A percentile compares a stretch with the other conserved stretches of the same genome.
Evolutionary conservation across 1,140 invertebrate genomes (phyloP).

Genomic region (Subanguina moxae): DNA sequence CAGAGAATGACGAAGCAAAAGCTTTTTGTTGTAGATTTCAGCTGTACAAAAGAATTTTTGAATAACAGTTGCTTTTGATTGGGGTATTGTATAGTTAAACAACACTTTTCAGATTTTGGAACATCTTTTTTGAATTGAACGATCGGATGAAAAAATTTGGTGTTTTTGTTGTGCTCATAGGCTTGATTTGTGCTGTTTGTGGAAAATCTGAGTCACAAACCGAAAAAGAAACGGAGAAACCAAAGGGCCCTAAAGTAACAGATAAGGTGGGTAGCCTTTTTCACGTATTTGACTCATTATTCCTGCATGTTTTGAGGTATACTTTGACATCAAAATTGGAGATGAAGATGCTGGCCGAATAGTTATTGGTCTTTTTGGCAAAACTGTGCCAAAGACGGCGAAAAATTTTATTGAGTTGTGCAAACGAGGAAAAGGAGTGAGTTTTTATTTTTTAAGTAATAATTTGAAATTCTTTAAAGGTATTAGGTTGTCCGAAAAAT

Average conservation of each 20-base stretch:
- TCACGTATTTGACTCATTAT: slow-evolving; percentile 2
- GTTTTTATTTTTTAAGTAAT: slow-evolving; percentile 15
- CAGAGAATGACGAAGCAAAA: neutral
- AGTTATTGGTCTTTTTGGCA: slow-evolving; percentile 87
- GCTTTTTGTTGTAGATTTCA: neutral
- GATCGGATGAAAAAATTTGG: neutral
- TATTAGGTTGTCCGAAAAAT: too few relatives aligned
- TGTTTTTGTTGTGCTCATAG: neutral
- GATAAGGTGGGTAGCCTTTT: slow-evolving; percentile 51
- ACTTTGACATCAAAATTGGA: slow-evolving; percentile 80
- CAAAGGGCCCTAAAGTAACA: slow-evolving; percentile 58
- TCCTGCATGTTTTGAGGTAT: slow-evolving; percentile 67
- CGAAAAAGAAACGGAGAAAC: slow-evolving; percentile 37
- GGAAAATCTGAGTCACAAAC: neutral
- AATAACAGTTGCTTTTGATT: too few relatives aligned
- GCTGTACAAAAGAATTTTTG: too few relatives aligned
- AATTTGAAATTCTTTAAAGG: too few relatives aligned
- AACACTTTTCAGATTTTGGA: too few relatives aligned
- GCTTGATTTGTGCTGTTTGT: neutral
- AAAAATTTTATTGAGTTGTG: slow-evolving; percentile 79
- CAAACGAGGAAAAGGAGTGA: slow-evolving; percentile 52
- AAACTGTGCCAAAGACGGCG: slow-evolving; percentile 82
- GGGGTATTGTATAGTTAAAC: too few relatives aligned
- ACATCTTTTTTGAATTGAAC: neutral
- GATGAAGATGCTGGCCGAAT: slow-evolving; percentile 75